phyloP scores from a whole-genome alignment of 2,797 vertebrate genomes.

The Phataginus tricuspis region DNA sequence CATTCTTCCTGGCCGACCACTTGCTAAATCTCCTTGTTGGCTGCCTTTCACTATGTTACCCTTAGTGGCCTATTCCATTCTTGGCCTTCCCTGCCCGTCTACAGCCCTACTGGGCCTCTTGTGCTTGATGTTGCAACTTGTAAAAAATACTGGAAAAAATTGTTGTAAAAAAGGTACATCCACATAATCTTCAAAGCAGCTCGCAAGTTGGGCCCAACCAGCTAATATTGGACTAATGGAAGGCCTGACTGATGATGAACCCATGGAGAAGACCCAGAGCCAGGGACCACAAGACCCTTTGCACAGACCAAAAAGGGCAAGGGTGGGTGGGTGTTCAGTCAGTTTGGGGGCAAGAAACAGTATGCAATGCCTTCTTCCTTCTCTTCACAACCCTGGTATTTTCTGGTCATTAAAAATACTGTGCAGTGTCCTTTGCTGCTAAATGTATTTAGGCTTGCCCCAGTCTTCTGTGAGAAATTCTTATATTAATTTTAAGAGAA shows the following conservation, averaged over 20 bases:
- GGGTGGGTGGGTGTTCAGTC: slow-evolving; percentile 57
- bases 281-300: slow-evolving; percentile 63
- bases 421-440: slow-evolving; percentile 66
- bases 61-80: background rate
- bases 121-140: background rate
- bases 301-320: slow-evolving; percentile 68
- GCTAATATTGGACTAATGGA: slow-evolving; percentile 23
- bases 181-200: slow-evolving; percentile 54
- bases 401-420: slow-evolving; percentile 64
- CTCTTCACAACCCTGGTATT: slow-evolving; percentile 63
- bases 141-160: background rate
- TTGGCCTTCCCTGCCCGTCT: background rate
- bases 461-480: slow-evolving; percentile 66
- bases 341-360: slow-evolving; percentile 73
- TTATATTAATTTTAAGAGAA: slow-evolving; percentile 4
- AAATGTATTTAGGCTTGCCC: slow-evolving; percentile 25
- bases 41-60: background rate
- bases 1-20: background rate
- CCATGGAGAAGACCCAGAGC: slow-evolving; percentile 54
- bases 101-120: background rate
- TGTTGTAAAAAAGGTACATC: background rate
- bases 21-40: background rate
- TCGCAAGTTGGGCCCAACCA: background rate
- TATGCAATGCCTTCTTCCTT: slow-evolving; percentile 64
- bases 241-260: slow-evolving; percentile 40